phyloP scores from a whole-genome alignment of 1,140 invertebrate species.

The Dendroctonus ponderosae region DNA sequence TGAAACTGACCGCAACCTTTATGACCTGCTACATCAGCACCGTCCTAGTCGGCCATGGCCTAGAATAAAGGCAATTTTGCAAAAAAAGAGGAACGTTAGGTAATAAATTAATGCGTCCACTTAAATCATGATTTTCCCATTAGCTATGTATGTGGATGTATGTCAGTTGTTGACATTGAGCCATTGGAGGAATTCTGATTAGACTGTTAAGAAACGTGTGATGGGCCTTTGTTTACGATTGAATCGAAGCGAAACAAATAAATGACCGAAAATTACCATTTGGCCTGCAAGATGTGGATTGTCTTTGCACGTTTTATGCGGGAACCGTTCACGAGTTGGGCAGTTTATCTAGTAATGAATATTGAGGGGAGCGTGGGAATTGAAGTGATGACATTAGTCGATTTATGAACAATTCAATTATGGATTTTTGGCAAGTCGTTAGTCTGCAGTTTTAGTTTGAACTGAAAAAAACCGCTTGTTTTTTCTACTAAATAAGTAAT shows the following conservation, averaged over 20 bases:
- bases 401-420: too few species aligned
- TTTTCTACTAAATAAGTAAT: too few species aligned
- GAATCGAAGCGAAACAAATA: neutral
- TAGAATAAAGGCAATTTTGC: slow-evolving; percentile 12
- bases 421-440: too few species aligned
- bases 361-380: too few species aligned
- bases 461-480: too few species aligned
- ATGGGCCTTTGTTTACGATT: neutral
- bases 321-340: too few species aligned
- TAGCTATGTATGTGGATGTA: slow-evolving; percentile 2
- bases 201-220: slow-evolving; percentile 1
- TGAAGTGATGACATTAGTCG: too few species aligned
- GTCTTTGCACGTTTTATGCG: too few species aligned
- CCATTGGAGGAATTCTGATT: slow-evolving; percentile 13
- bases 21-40: slow-evolving; percentile 3
- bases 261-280: too few species aligned
- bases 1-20: slow-evolving; percentile 9
- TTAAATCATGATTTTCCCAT: slow-evolving; percentile 9
- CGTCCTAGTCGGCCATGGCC: neutral
- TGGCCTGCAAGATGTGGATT: too few species aligned
- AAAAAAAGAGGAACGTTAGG: slow-evolving; percentile 4
- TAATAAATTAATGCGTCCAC: neutral
- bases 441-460: too few species aligned
- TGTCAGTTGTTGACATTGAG: slow-evolving; percentile 17
- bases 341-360: too few species aligned